phyloP scores from a whole-genome alignment of 37 sponge, comb jelly and placozoan species.

The Tethya wilhelma region DNA sequence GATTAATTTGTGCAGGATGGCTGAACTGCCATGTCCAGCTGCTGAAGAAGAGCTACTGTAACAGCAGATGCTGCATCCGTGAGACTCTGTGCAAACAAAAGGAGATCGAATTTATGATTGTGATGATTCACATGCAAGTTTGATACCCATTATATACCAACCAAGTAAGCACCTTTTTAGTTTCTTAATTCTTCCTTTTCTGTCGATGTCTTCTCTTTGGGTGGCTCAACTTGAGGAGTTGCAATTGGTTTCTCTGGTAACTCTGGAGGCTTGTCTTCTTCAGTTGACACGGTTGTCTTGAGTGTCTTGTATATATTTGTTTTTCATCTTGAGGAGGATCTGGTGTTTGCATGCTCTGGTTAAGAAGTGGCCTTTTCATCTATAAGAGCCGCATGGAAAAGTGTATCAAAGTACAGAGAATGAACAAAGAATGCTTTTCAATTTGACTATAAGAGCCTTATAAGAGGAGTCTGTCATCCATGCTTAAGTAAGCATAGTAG shows the following conservation, averaged over 20 bases:
- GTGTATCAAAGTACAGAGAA: not conserved
- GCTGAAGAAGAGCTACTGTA: not conserved
- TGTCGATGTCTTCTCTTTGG: not conserved
- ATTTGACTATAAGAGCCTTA: too few relatives aligned
- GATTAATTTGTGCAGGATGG: constrained; percentile 30
- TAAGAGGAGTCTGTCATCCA: too few relatives aligned
- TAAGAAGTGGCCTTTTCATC: not conserved
- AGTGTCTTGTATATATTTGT: too few relatives aligned
- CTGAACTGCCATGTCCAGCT: constrained; percentile 42
- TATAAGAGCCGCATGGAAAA: not conserved
- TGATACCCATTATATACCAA: not conserved
- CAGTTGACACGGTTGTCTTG: not conserved
- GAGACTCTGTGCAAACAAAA: not conserved
- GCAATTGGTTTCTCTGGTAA: not conserved
- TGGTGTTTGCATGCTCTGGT: not conserved
- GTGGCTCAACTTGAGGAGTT: not conserved
- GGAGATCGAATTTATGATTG: not conserved
- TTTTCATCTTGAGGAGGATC: not conserved
- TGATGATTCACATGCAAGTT: not conserved
- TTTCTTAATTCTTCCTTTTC: too few relatives aligned
- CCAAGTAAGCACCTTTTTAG: too few relatives aligned
- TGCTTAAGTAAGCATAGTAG: too few relatives aligned
- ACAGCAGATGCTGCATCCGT: not conserved
- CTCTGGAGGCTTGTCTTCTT: not conserved
- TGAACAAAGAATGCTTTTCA: too few relatives aligned